Base-by-base conservation (phyloP, 2,888 invertebrate species). In the Drosophila demipolita region DNA sequence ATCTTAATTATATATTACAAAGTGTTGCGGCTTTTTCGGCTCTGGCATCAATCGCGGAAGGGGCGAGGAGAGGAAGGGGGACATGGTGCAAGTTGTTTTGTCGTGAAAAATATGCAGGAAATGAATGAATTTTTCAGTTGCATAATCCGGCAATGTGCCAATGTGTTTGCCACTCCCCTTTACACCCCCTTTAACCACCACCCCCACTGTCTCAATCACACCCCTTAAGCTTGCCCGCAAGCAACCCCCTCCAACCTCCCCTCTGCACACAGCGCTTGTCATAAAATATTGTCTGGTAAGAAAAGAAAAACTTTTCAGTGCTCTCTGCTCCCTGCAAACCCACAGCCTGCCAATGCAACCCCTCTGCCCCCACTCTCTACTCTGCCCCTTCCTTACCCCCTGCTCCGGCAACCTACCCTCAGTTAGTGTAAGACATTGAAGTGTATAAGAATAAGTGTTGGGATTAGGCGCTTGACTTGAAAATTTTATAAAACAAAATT, bases 1-100 rank as follows among this genome's bases (percentile, higher is more conserved):
- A 87, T 87, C 87, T 87, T 87, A 87, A 87, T 87, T 87, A 89
- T 87, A 89, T 89, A 89, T 87, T 87, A 87, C 87, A 87, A 89
- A 85, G 82, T 87, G 78, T 82, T 88, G 81, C 68, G 75, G 86
- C 66, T 67, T 54, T 45, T 45, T 23, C 6, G 23, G 45, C 45
- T 45, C 45, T 2, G 7, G 23, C 45, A 45, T 45, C 45, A 23
- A 29, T 32, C 32, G 26, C 12, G 32, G 20, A 15, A 8, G 20
- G 2, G 20, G n/a, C 1, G 35, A 0, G 8, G 26, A 32, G 36
- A 9, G 40, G 15, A 4, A 29, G 20, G 23, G 4, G 29, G 32
- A 2, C 32, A 26, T 35, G 57, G 54, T 49, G 42, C 29, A 38
- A 36, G 59, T 63, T 71, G 79, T 73, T 75, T 72, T 78, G 82